phyloP scores from a whole-genome alignment of 2,888 invertebrate genomes.

The Balanococcus diminutus region DNA sequence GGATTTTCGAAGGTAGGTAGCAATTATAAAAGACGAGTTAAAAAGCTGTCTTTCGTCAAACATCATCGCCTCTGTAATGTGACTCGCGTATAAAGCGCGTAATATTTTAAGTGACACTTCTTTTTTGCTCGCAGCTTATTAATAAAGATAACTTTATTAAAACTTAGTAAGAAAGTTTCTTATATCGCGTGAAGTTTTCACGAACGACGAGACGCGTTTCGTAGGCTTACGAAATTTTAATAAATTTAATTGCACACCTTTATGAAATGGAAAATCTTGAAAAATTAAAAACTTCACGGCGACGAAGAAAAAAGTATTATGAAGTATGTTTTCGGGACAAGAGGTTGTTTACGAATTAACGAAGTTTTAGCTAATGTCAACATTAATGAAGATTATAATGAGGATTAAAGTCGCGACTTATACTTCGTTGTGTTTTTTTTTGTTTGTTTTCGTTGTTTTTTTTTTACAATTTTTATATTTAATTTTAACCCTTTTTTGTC shows the following conservation, averaged over 20 bases:
- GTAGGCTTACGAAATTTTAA: slow-evolving; percentile 22
- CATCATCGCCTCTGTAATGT: background rate
- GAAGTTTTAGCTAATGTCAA: slow-evolving; percentile 49
- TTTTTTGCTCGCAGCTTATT: background rate
- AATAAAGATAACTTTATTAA: slow-evolving; percentile 34
- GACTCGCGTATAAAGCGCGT: background rate
- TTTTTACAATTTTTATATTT: slow-evolving; percentile 44
- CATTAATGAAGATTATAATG: slow-evolving; percentile 51
- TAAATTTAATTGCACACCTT: slow-evolving; percentile 26
- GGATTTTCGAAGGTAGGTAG: background rate
- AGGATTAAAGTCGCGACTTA: slow-evolving; percentile 42
- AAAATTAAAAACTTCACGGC: background rate
- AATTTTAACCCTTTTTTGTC: slow-evolving; percentile 45
- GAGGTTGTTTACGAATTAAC: slow-evolving; percentile 39
- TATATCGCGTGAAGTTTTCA: slow-evolving; percentile 8
- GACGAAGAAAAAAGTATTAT: slow-evolving; percentile 3
- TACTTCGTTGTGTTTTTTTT: background rate
- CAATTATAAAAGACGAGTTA: background rate
- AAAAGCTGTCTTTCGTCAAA: background rate
- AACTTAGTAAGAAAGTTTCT: slow-evolving; percentile 9
- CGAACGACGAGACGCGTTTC: slow-evolving; percentile 3
- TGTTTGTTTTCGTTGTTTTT: background rate
- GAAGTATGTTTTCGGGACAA: slow-evolving; percentile 4
- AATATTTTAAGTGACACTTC: background rate
- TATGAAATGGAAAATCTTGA: slow-evolving; percentile 8